A percentile compares a stretch with the other conserved stretches of the same genome.
Conservation (phyloP, 2,888 invertebrate species). For the Sphaeridia pumilis region DNA sequence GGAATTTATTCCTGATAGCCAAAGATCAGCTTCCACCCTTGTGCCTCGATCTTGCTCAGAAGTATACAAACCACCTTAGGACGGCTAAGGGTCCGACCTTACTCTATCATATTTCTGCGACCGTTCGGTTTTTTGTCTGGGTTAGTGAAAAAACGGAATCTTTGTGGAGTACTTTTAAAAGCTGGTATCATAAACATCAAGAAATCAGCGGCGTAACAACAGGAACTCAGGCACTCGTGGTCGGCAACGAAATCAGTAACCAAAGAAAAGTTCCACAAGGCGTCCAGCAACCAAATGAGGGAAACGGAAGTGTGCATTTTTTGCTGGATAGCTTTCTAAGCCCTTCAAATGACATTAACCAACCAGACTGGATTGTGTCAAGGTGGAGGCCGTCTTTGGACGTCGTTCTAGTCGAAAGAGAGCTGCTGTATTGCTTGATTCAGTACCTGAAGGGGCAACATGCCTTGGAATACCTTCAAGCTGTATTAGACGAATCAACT, state of each 20-base stretch:
- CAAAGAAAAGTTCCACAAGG: too few species aligned
- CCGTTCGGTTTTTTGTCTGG: neutral
- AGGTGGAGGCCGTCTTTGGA: slow-evolving; percentile 31
- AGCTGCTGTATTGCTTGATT: slow-evolving; percentile 33
- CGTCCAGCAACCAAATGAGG: neutral
- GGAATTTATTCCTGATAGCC: slow-evolving; percentile 31
- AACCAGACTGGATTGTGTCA: slow-evolving; percentile 26
- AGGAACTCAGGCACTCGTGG: neutral
- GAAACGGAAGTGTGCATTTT: slow-evolving; percentile 25
- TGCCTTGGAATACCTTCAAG: slow-evolving; percentile 32
- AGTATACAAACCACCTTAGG: neutral
- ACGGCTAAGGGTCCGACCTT: too few species aligned
- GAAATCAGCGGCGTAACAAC: neutral
- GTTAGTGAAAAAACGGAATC: too few species aligned
- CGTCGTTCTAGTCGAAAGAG: slow-evolving; percentile 29
- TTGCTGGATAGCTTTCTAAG: slow-evolving; percentile 31
- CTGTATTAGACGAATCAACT: slow-evolving; percentile 31
- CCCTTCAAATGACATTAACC: slow-evolving; percentile 25
- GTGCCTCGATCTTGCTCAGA: neutral
- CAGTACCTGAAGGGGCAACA: slow-evolving; percentile 32
- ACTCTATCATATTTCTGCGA: too few species aligned
- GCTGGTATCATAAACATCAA: neutral
- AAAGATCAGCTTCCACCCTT: slow-evolving; percentile 25
- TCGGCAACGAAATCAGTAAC: neutral
- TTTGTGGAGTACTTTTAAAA: neutral